These are phyloP conservation scores for Fragum whitleyi DNA, from an alignment of 2,888 invertebrate genomes.

Conservation along the genomic window DNA sequence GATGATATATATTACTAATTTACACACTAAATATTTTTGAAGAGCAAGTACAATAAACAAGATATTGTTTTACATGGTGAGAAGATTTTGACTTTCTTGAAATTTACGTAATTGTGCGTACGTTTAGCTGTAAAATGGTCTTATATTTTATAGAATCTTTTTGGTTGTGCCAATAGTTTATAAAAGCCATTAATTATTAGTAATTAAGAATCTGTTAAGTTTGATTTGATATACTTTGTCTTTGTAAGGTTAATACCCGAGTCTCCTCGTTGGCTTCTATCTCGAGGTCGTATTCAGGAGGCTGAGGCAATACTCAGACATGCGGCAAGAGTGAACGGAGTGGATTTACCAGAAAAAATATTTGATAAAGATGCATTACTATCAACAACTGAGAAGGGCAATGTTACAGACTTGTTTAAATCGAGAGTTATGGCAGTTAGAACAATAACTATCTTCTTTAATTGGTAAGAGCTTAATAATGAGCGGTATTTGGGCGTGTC, in stretches of 20 bases:
- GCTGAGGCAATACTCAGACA: constrained; percentile 66
- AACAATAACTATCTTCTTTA: constrained; percentile 67
- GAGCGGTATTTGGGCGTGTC: neutral
- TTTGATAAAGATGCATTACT: constrained; percentile 49
- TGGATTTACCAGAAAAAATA: constrained; percentile 56
- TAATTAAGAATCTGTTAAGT: too few relatives aligned
- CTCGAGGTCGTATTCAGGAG: constrained; percentile 60
- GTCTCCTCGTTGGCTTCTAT: constrained; percentile 72
- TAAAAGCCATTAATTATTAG: too few relatives aligned
- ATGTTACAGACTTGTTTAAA: constrained; percentile 64
- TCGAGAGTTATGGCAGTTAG: constrained; percentile 56
- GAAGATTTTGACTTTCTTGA: too few relatives aligned
- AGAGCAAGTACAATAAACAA: too few relatives aligned
- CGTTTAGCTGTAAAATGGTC: too few relatives aligned
- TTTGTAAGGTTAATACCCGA: constrained; percentile 73
- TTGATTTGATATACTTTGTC: too few relatives aligned
- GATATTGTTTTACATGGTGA: too few relatives aligned
- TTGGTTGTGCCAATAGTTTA: too few relatives aligned
- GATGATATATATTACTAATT: constrained; percentile 17
- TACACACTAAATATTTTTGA: too few relatives aligned
- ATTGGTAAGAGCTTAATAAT: constrained; percentile 55
- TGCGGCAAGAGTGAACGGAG: constrained; percentile 67
- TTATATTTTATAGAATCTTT: too few relatives aligned
- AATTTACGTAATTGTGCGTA: too few relatives aligned
- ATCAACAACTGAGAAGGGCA: constrained; percentile 37